Base-by-base conservation (phyloP, 2,113 vertebrate genomes). In the Thunnus maccoyii region DNA sequence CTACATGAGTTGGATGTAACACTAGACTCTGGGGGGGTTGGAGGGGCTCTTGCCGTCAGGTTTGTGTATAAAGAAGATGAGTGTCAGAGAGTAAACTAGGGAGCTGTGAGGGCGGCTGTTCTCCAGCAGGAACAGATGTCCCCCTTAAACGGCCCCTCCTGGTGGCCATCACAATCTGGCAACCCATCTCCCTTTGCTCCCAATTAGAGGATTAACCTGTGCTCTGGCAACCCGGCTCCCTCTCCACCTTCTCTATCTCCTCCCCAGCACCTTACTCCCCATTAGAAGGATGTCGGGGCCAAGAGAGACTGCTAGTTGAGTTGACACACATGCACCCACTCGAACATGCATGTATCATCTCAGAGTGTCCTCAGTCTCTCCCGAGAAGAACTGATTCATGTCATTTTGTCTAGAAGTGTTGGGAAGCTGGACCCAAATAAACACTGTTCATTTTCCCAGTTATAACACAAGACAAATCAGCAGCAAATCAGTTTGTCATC, bases 121-220 rank as follows among this genome's bases (percentile, higher is more conserved):
- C 90, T 91, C 93, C 89, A 86, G 92, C 86, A 93, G 90, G 90
- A 94, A 92, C 95, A 96, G 94, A 96, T 95, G 94, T 95, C 93
- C 89, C 86, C 87, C 83, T 91, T 95, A 94, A 95, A 96, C 74
- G 88, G 88, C 87, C 90, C 93, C 93, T 93, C 93, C 93, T 95
- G 94, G 92, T 93, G 90, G 90, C 92, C 91, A 91, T 91, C 89
- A 87, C 92, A 93, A 88, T 90, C 93, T 95, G 94, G 94, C 93
- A 94, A 90, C 68, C 80, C 11, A 12, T 83, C 87, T 92, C 90
- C 86, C 93, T 91, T 83, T 77, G 88, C 92, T 94, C 86, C 89
- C 88, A 94, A 94, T 95, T 95, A 95, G 91, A 88, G 91, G 89
- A 92, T 94, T 94, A 94, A 94, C 94, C 94, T 93, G 89, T 88